Evolutionary conservation across 1,140 invertebrate species (phyloP).

Genomic region (Leptestheria dahalacensis): DNA sequence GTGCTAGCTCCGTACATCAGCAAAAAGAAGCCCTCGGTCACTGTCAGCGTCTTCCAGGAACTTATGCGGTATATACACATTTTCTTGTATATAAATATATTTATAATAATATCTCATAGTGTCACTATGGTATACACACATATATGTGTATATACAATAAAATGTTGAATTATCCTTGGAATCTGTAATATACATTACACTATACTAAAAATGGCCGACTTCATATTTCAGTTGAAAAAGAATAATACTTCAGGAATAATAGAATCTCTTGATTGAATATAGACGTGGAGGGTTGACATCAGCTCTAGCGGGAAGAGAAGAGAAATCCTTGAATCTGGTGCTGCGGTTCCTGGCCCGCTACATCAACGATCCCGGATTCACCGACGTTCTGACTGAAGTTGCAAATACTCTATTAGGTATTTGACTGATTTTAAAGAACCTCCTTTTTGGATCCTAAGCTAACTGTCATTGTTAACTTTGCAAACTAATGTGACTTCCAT

Average conservation of each 20-base stretch:
- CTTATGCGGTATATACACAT: conserved; percentile 45
- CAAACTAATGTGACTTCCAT: conserved; percentile 24
- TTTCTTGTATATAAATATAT: no score
- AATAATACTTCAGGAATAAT: no score
- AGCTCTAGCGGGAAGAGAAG: conserved; percentile 50
- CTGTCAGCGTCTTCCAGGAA: conserved; percentile 67
- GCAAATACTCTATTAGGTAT: conserved; percentile 51
- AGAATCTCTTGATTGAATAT: conserved; percentile 14
- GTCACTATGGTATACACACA: no score
- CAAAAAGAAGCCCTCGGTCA: conserved; percentile 53
- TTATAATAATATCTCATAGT: no score
- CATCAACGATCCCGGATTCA: conserved; percentile 56
- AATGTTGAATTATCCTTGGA: no score
- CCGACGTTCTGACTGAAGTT: conserved; percentile 52
- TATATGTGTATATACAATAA: no score
- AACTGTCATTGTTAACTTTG: neutral
- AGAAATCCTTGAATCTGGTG: conserved; percentile 45
- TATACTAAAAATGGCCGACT: no score
- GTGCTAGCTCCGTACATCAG: conserved; percentile 45
- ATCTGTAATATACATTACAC: no score
- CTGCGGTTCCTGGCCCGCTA: conserved; percentile 61
- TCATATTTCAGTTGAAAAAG: neutral
- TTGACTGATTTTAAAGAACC: conserved; percentile 6
- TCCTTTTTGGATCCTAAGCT: neutral
- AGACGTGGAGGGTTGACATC: conserved; percentile 50